Base-by-base conservation (phyloP, 2,888 invertebrate genomes). In the Amiota communis region DNA sequence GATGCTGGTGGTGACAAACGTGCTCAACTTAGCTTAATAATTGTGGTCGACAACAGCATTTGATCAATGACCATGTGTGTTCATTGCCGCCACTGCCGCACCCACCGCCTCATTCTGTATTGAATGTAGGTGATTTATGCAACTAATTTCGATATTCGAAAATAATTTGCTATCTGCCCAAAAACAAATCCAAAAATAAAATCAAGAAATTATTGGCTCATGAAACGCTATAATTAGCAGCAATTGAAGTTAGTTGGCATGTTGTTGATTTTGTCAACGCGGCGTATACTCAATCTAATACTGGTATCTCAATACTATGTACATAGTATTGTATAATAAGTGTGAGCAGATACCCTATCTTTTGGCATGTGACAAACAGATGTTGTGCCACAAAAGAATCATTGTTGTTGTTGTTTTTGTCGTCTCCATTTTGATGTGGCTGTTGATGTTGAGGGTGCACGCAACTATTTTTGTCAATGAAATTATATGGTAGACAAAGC, bases 341-440 rank as follows among this genome's bases (percentile, higher is more conserved):
- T 46, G 63, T 6, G 36, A 36, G 36, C 2, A 2, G 36, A 36
- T 36, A 36, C 36, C 6, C 36, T 63, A 59, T 59, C 59, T 59
- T 63, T 12, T 36, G 48, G 15, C 86, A 84, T 84, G 83, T 83
- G 86, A 86, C 83, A 86, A 81, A 71, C 83, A 83, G 85, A 83
- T 83, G 51, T 23, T 47, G 51, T 78, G 73, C 74, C 73, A 46
- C 36, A 36, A 36, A 36, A 36, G 36, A 36, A 36, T 36, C 36
- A 6, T 36, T 36, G 36, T 36, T 36, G 36, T n/a, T n/a, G n/a
- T n/a, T n/a, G n/a, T n/a, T n/a, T n/a, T n/a, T n/a, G n/a, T n/a
- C n/a, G n/a, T 36, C 36, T 36, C 36, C 36, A 36, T 36, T 36
- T 36, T 36, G 36, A 2, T 36, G 36, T 6, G 36, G 2, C 36